phyloP scores from a whole-genome alignment of 2,888 invertebrate species.

The Buathra laborator region DNA sequence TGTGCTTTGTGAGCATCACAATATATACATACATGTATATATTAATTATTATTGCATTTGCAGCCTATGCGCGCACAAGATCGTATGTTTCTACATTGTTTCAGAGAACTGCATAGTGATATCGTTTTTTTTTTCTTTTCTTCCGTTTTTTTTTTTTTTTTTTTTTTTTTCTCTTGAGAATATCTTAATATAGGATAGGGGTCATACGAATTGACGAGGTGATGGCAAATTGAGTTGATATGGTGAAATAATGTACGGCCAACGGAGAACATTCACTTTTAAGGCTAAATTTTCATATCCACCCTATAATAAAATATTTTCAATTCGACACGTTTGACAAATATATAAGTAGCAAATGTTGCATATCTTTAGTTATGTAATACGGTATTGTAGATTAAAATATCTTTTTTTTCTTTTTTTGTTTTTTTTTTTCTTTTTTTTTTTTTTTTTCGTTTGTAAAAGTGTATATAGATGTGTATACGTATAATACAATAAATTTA shows the following conservation, averaged over 20 bases:
- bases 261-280: constrained; percentile 73
- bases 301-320: constrained; percentile 82
- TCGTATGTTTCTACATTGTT: constrained; percentile 79
- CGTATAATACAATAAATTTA: constrained; percentile 83
- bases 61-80: constrained; percentile 79
- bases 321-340: constrained; percentile 79
- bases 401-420: constrained; percentile 72
- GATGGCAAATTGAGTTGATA: constrained; percentile 80
- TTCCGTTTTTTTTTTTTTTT: constrained; percentile 62
- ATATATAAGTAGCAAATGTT: constrained; percentile 82
- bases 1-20: constrained; percentile 85
- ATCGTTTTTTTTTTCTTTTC: constrained; percentile 61
- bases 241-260: constrained; percentile 77
- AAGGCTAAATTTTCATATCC: constrained; percentile 73
- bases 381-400: constrained; percentile 81
- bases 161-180: constrained; percentile 74
- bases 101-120: constrained; percentile 76
- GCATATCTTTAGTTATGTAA: constrained; percentile 78
- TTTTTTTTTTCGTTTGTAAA: constrained; percentile 78
- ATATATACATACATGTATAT: constrained; percentile 74
- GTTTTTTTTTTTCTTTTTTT: constrained; percentile 72
- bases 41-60: constrained; percentile 63
- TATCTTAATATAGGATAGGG: constrained; percentile 80
- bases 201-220: constrained; percentile 80
- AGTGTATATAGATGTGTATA: constrained; percentile 83